These are phyloP conservation scores for Engystomops pustulosus DNA, from an alignment of 2,113 vertebrate species.

Conservation along the genomic window DNA sequence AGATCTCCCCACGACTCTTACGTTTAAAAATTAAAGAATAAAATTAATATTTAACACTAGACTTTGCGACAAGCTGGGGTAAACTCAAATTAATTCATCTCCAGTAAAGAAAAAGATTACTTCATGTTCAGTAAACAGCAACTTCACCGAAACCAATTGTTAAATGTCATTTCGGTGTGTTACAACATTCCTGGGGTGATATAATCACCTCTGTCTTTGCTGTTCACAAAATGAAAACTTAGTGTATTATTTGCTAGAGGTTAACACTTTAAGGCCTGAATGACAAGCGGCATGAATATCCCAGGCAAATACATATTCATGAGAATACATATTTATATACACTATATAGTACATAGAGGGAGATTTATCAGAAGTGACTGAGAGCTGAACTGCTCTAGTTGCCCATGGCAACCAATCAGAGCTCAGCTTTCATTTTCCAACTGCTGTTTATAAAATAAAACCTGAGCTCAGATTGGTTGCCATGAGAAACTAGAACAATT, in stretches of 20 bases:
- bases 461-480: too few species aligned
- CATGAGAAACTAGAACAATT: too few species aligned
- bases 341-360: too few species aligned
- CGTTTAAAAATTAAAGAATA: slow-evolving; percentile 31
- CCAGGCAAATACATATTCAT: not conserved
- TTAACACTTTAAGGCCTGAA: not conserved
- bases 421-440: too few species aligned
- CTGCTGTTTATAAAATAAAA: too few species aligned
- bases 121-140: slow-evolving; percentile 38
- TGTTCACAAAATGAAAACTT: not conserved
- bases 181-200: slow-evolving; percentile 11
- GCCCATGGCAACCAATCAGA: too few species aligned
- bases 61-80: slow-evolving; percentile 1
- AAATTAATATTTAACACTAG: slow-evolving; percentile 28
- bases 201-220: not conserved
- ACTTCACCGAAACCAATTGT: slow-evolving; percentile 33
- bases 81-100: slow-evolving; percentile 13
- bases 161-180: not conserved
- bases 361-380: too few species aligned
- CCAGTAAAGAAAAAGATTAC: slow-evolving; percentile 20
- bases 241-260: not conserved
- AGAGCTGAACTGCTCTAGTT: too few species aligned
- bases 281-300: not conserved
- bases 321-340: too few species aligned
- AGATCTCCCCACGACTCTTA: slow-evolving; percentile 23